These are phyloP conservation scores for Pyrrhura leucotis DNA, from an alignment of 2,797 vertebrate genomes.

Conservation along the genomic window DNA sequence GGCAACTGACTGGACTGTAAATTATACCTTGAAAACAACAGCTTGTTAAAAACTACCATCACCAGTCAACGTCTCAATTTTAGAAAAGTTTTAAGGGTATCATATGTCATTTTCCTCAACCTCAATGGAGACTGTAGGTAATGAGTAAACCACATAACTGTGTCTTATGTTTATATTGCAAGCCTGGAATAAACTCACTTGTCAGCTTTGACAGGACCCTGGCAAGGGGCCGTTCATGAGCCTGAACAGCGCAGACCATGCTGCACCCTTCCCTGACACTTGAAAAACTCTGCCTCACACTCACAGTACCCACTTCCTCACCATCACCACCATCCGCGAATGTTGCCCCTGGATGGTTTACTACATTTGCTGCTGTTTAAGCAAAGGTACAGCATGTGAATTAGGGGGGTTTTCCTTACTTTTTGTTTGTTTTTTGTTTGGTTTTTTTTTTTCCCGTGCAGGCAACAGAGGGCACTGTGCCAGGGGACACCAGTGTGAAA, in stretches of 20 bases:
- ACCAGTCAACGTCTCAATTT: accelerated
- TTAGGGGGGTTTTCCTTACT: neutral
- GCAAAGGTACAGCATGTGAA: neutral
- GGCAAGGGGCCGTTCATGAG: neutral
- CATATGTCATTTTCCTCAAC: neutral
- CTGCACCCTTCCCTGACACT: accelerated
- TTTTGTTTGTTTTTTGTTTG: neutral
- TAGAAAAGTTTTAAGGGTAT: neutral
- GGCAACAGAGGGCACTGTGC: slow-evolving; percentile 27
- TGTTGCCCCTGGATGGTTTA: neutral
- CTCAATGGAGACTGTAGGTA: neutral
- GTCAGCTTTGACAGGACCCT: neutral
- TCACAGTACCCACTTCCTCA: accelerated
- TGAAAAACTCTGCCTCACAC: accelerated
- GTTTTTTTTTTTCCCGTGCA: neutral
- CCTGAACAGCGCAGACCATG: accelerated
- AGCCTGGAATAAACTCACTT: slow-evolving; percentile 19
- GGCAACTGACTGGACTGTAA: neutral
- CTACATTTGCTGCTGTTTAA: neutral
- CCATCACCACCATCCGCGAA: accelerated
- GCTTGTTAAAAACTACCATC: neutral
- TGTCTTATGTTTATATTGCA: neutral
- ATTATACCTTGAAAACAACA: neutral
- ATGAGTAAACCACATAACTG: neutral
- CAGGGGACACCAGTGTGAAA: neutral